Base-by-base conservation (phyloP, 2,113 vertebrate genomes). In the Ranitomeya imitator region DNA sequence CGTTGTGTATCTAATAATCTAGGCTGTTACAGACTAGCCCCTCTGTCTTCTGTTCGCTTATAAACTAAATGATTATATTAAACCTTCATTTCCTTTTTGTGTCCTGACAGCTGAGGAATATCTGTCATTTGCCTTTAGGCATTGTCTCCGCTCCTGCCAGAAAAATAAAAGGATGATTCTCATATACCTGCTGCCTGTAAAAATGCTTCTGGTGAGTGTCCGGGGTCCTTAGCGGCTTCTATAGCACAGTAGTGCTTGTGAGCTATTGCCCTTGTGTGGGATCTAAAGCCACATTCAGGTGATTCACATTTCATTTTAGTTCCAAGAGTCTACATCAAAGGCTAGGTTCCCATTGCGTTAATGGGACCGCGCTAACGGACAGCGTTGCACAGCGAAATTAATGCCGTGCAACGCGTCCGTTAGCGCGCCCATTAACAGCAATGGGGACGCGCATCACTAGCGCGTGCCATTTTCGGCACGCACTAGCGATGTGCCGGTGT, bases 131-230 rank as follows among this genome's bases (percentile, higher is more conserved):
- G 96, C 98, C 51, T 99, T 99, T 90, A 94, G 95, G 60, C 97
- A 97, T 92, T 99, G 98, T 69, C 97, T 99, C 89, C 96, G 95
- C 1, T 96, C 95, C 73, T 97, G 98, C 90, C 98, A 98, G 95
- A 99, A 97, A 92, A 99, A 99, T 94, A 99, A 99, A 92, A 95
- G 97, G 67, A 97, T 99, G 96, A 97, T 99, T 81, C 95, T 99
- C 23, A 99, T 99, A 80, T 99, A 99, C 91, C 93, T 99, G 87
- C 94, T 99, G 60, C 98, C 98, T 0, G 97, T 99, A 60, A 99
- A 99, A 93, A 99, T 99, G 98, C 94, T 99, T 60, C 91, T 99
- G 95, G 98, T 99, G 69, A 96, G 95, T 91, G 54, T 16, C 73
- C 31, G 69, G 23, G 31, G 69, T 71, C 12, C 31, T 0, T 31